phyloP scores from a whole-genome alignment of 2,888 invertebrate genomes.

The Acanthopleura granulata region DNA sequence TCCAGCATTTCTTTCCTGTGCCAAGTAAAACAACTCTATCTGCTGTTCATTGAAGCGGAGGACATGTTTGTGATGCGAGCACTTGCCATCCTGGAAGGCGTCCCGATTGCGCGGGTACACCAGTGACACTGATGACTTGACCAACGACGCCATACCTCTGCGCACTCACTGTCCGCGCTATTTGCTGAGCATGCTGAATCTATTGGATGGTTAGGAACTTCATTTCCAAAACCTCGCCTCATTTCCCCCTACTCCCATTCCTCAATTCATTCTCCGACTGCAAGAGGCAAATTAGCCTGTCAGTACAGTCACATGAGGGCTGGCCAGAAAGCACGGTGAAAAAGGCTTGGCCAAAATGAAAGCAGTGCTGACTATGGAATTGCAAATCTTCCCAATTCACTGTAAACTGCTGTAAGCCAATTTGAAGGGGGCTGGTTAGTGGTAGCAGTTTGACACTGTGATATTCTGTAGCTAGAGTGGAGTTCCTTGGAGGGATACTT shows the following conservation, averaged over 20 bases:
- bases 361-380: neutral
- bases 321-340: neutral
- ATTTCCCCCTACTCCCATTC: slow-evolving; percentile 6
- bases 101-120: neutral
- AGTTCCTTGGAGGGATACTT: neutral
- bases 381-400: slow-evolving; percentile 16
- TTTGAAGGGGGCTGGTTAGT: neutral
- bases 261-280: slow-evolving; percentile 5
- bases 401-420: slow-evolving; percentile 15
- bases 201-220: slow-evolving; percentile 13
- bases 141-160: too few species aligned
- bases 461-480: neutral
- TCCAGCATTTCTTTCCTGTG: neutral
- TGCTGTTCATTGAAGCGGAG: neutral
- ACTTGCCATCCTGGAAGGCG: neutral
- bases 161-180: slow-evolving; percentile 1
- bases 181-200: slow-evolving; percentile 7
- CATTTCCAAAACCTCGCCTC: slow-evolving; percentile 6
- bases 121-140: slow-evolving; percentile 1
- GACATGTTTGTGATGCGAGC: neutral
- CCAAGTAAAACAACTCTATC: neutral
- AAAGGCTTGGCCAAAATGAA: neutral
- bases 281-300: slow-evolving; percentile 15
- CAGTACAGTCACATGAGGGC: neutral
- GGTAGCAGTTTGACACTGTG: neutral